Percentiles rank a stretch among this genome's conserved stretches.
phyloP scores from a whole-genome alignment of 2,888 invertebrate genomes.

The Tigriopus californicus region DNA sequence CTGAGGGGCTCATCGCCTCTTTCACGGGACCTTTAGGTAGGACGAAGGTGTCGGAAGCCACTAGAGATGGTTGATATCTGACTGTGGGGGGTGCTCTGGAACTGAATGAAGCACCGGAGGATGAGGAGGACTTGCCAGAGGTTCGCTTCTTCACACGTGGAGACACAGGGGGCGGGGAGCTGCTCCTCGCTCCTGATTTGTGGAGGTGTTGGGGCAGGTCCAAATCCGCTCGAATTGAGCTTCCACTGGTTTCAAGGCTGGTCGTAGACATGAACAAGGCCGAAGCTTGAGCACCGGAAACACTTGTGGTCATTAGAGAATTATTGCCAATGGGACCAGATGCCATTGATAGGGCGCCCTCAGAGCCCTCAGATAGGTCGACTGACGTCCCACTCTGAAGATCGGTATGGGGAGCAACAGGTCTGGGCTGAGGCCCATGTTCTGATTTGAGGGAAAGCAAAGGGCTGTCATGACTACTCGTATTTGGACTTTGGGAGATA shows the following conservation, averaged over 20 bases:
- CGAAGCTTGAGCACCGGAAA: slow-evolving; percentile 20
- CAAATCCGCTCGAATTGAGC: no score
- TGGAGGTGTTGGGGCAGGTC: no score
- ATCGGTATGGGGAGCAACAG: no score
- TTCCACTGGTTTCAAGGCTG: not conserved
- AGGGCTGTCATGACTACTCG: slow-evolving; percentile 13
- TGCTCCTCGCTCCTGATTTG: not conserved
- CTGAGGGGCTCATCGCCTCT: slow-evolving; percentile 71
- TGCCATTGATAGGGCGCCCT: not conserved
- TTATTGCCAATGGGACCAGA: slow-evolving; percentile 15
- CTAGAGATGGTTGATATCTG: not conserved
- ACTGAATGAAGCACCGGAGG: no score
- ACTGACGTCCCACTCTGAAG: no score
- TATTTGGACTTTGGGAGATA: slow-evolving; percentile 31
- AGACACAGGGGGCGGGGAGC: not conserved
- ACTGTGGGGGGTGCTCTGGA: not conserved
- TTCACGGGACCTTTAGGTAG: slow-evolving; percentile 37
- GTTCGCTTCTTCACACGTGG: not conserved
- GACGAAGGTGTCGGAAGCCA: not conserved
- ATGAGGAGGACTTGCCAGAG: not conserved
- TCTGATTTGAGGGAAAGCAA: slow-evolving; percentile 5
- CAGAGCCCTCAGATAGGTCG: no score
- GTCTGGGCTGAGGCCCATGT: not conserved
- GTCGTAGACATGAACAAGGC: not conserved
- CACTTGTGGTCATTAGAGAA: slow-evolving; percentile 17